Percentiles rank a stretch among this genome's conserved stretches.
Conservation (phyloP, 2,113 vertebrate genomes). For the Sitta europaea region DNA sequence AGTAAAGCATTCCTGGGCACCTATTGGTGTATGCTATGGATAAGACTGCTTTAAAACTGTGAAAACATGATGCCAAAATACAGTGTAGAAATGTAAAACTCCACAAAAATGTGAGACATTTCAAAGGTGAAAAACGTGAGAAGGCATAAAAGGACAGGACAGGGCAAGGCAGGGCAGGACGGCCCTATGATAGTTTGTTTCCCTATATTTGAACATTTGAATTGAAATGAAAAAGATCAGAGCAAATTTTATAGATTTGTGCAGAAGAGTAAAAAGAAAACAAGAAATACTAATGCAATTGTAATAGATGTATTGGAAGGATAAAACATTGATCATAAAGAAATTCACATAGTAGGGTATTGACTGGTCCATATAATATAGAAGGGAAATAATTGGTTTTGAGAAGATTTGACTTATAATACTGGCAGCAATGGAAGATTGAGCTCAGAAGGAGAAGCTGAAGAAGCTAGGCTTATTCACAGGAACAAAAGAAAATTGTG, state of each 20-base stretch:
- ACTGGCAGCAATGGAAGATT: conserved; percentile 14
- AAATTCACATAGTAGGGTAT: conserved; percentile 28
- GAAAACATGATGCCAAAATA: background rate
- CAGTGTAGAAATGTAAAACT: background rate
- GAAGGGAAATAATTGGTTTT: conserved; percentile 51
- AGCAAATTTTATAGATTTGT: conserved; percentile 27
- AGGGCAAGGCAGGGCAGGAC: background rate
- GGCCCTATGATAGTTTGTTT: background rate
- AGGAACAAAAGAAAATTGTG: conserved; percentile 73
- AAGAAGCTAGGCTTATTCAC: conserved; percentile 37
- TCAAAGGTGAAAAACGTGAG: background rate
- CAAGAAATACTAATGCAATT: conserved; percentile 64
- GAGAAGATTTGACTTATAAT: background rate
- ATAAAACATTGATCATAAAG: conserved; percentile 63
- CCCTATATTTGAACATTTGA: background rate
- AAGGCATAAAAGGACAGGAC: background rate
- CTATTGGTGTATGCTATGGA: background rate
- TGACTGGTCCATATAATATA: conserved; percentile 24
- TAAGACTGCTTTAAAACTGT: background rate
- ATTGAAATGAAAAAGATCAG: conserved; percentile 25
- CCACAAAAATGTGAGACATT: background rate
- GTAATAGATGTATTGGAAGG: conserved; percentile 49
- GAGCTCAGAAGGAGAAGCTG: conserved; percentile 48
- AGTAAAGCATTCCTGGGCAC: background rate
- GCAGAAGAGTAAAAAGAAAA: conserved; percentile 22